These are phyloP conservation scores for Drosophila bunnanda DNA, from an alignment of 2,888 invertebrate species.

Conservation along the genomic window DNA sequence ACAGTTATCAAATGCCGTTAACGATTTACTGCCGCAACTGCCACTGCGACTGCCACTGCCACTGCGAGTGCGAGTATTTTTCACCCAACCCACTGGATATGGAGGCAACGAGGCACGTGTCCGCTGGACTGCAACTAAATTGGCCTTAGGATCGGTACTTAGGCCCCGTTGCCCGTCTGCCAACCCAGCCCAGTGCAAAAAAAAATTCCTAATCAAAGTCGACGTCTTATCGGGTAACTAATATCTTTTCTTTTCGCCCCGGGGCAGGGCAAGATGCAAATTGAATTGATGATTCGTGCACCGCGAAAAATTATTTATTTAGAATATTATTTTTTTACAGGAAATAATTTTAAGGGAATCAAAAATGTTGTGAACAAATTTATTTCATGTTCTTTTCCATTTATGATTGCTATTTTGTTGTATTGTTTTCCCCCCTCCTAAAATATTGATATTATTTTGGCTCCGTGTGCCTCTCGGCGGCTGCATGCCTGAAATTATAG, in stretches of 20 bases:
- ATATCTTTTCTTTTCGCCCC: constrained; percentile 13
- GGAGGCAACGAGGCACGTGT: constrained; percentile 38
- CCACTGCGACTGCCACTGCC: not conserved
- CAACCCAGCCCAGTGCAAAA: not conserved
- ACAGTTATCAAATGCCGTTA: constrained; percentile 74
- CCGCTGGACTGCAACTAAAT: constrained; percentile 40
- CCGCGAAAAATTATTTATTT: not conserved
- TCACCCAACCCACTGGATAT: constrained; percentile 38
- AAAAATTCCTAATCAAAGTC: constrained; percentile 36
- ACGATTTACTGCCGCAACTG: constrained; percentile 43
- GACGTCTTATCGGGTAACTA: constrained; percentile 38
- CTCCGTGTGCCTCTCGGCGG: constrained; percentile 21
- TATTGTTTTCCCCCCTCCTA: not conserved
- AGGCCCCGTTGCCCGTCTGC: constrained; percentile 7
- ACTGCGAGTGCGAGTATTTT: constrained; percentile 21
- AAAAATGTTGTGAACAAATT: not conserved
- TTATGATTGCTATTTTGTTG: no score
- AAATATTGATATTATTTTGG: not conserved
- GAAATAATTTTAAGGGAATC: not conserved
- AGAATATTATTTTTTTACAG: accelerated
- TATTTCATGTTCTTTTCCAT: not conserved
- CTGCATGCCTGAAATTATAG: constrained; percentile 78
- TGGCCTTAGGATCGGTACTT: constrained; percentile 29
- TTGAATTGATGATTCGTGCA: constrained; percentile 73
- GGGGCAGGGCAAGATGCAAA: constrained; percentile 69